Percentiles rank a stretch among this genome's conserved stretches.
These are phyloP conservation scores for Microtus californicus DNA, from an alignment of 2,797 vertebrate genomes.

Conservation along the genomic window DNA sequence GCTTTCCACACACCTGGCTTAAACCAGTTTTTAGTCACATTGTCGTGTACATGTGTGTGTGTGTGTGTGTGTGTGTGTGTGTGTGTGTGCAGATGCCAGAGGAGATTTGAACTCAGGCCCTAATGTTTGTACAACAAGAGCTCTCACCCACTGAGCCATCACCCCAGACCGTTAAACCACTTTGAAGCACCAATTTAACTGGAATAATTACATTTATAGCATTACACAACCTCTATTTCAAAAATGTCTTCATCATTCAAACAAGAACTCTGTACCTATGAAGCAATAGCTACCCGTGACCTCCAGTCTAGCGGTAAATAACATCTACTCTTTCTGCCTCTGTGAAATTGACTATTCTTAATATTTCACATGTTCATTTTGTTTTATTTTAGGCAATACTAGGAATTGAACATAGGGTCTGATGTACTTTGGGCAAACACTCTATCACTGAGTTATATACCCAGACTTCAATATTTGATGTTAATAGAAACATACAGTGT, in stretches of 20 bases:
- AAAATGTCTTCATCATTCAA: conserved; percentile 48
- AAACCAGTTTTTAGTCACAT: neutral
- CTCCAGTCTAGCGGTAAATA: neutral
- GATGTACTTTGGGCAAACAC: neutral
- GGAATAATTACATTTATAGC: conserved; percentile 33
- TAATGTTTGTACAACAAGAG: neutral
- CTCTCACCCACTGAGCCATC: neutral
- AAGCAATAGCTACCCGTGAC: conserved; percentile 39
- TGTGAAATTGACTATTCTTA: conserved; percentile 20
- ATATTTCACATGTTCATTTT: neutral
- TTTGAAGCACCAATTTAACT: conserved; percentile 31
- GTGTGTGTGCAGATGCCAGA: neutral
- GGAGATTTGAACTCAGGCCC: neutral
- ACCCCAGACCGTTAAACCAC: neutral
- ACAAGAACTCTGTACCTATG: conserved; percentile 58
- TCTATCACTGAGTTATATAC: neutral
- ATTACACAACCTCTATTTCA: conserved; percentile 41
- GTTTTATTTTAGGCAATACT: neutral
- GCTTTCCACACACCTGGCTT: neutral
- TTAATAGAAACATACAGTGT: neutral
- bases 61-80: neutral
- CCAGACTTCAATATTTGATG: neutral
- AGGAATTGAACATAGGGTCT: neutral
- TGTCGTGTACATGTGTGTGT: neutral
- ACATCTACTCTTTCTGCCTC: neutral